Conservation (phyloP, 2,888 invertebrate genomes). For the Diploptera punctata region DNA sequence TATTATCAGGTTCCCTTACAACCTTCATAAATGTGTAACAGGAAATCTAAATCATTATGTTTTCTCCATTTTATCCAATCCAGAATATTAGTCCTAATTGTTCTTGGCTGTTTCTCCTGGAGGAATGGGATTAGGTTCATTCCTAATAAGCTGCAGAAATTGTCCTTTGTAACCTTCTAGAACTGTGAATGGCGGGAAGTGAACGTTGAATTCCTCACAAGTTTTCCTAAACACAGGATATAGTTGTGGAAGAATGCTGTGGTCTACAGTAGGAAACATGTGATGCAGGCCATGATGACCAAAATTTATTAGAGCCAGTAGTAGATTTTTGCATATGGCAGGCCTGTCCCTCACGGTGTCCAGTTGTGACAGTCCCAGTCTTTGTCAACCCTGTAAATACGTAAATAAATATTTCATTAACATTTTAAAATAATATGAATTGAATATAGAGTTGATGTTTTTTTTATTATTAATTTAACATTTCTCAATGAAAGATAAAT, state of each 20-base stretch:
- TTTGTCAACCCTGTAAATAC: slow-evolving; percentile 56
- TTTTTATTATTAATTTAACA: no score
- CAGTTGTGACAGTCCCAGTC: slow-evolving; percentile 81
- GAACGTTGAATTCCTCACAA: slow-evolving; percentile 67
- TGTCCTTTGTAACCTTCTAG: slow-evolving; percentile 71
- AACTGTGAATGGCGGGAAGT: slow-evolving; percentile 55
- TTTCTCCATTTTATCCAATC: no score
- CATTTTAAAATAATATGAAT: no score
- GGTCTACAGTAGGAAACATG: slow-evolving; percentile 81
- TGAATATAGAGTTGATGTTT: no score
- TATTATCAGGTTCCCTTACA: no score
- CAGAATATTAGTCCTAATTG: no score
- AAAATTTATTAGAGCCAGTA: slow-evolving; percentile 73
- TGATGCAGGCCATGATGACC: slow-evolving; percentile 83
- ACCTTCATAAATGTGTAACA: no score
- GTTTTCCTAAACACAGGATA: slow-evolving; percentile 68
- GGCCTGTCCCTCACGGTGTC: slow-evolving; percentile 76
- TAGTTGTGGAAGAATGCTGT: slow-evolving; percentile 70
- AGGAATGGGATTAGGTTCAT: slow-evolving; percentile 52
- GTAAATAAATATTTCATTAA: no score
- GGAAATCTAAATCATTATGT: no score
- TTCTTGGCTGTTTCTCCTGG: no score
- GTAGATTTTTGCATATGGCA: slow-evolving; percentile 69
- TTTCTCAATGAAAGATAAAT: no score
- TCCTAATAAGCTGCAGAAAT: slow-evolving; percentile 64